These are phyloP conservation scores for Saxicola maurus DNA, from an alignment of 2,797 vertebrate species.

Conservation along the genomic window DNA sequence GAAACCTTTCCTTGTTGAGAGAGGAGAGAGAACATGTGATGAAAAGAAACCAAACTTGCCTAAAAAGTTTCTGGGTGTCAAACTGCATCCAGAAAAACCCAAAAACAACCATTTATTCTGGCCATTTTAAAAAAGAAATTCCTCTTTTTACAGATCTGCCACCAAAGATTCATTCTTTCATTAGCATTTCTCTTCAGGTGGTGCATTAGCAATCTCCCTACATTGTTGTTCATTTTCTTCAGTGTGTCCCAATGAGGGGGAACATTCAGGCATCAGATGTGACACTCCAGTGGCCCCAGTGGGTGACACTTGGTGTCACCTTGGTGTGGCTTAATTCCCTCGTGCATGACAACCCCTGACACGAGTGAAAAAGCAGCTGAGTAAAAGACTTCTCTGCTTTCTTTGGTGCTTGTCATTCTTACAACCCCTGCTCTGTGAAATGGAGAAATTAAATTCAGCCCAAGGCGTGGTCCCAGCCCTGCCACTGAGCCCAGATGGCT, in stretches of 20 bases:
- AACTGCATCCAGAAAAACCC: not conserved
- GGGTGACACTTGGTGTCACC: not conserved
- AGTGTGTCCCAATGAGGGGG: not conserved
- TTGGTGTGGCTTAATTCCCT: not conserved
- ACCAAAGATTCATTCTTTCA: not conserved
- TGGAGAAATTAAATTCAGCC: not conserved
- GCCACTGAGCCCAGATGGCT: not conserved
- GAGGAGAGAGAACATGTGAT: accelerated
- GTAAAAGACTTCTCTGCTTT: not conserved
- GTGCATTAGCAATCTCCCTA: not conserved
- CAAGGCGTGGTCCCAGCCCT: not conserved
- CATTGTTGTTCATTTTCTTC: not conserved
- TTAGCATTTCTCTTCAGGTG: not conserved
- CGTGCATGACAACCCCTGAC: accelerated
- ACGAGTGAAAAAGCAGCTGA: accelerated
- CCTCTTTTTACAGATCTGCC: not conserved
- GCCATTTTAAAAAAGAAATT: not conserved
- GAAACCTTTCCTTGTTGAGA: not conserved
- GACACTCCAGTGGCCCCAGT: not conserved
- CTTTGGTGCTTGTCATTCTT: not conserved
- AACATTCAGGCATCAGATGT: not conserved
- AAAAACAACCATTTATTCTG: not conserved
- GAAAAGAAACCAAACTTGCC: not conserved
- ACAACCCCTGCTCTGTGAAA: not conserved
- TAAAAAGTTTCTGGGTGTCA: not conserved